Percentiles rank a stretch among this genome's conserved stretches.
phyloP scores from a whole-genome alignment of 2,888 invertebrate genomes.

The Idaea dimidiata region DNA sequence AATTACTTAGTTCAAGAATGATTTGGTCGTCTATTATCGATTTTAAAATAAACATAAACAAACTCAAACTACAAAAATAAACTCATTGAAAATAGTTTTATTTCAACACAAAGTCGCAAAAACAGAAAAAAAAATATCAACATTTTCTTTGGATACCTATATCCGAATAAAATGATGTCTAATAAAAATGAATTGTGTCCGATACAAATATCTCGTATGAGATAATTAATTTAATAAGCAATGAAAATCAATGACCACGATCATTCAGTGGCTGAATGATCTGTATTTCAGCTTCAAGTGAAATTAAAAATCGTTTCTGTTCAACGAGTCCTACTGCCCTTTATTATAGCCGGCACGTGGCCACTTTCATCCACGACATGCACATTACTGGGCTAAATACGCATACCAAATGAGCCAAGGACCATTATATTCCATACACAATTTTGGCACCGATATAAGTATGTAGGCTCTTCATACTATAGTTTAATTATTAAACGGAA shows the following conservation, averaged over 20 bases:
- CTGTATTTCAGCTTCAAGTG: too few species aligned
- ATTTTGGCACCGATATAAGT: conserved; percentile 32
- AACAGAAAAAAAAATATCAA: too few species aligned
- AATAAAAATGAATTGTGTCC: too few species aligned
- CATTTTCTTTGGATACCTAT: too few species aligned
- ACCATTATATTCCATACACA: conserved; percentile 40
- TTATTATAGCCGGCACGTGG: conserved; percentile 18
- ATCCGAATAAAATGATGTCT: too few species aligned
- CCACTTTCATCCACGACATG: conserved; percentile 32
- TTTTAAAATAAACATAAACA: not conserved
- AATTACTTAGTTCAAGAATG: not conserved
- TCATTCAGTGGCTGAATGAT: too few species aligned
- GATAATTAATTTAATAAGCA: not conserved
- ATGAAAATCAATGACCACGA: not conserved
- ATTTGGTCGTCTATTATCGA: not conserved
- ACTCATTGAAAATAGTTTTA: too few species aligned
- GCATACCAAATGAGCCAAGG: conserved; percentile 56
- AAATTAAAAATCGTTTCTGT: conserved; percentile 8
- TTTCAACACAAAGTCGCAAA: too few species aligned
- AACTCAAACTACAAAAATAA: too few species aligned
- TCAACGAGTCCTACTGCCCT: conserved; percentile 39
- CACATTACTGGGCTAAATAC: conserved; percentile 44
- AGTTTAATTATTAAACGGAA: conserved; percentile 2
- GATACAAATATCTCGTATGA: not conserved
- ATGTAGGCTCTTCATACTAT: not conserved